Base-by-base conservation (phyloP, 1,140 invertebrate genomes). In the honey bee (Apis mellifera) region DNA sequence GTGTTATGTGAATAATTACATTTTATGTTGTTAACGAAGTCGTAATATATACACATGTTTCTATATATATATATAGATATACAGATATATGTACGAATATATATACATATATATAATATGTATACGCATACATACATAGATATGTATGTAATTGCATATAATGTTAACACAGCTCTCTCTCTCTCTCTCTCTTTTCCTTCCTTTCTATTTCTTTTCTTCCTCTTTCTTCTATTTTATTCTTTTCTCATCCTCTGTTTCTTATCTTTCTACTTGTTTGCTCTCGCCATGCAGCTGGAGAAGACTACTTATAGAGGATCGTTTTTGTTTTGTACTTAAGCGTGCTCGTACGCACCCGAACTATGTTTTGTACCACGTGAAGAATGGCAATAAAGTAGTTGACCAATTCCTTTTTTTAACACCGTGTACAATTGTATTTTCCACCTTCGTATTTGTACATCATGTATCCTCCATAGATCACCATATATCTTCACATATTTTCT, bases 21-120 rank as follows among this genome's bases (percentile, higher is more conserved):
- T 92, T 94, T 91, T 93, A 92, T 89, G 85, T 91, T 92, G 92
- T 93, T 93, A 90, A 92, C 77, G 85, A 77, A 76, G 57, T 78
- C 84, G 72, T 83, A 85, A 86, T 74, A 76, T 83, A 71, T 78
- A 85, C 74, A 69, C 50, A 75, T 75, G 80, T 48, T 74, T 15
- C 26, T 19, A 19, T 26, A 54, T 13, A 75, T 13, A 75, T 52
- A 52, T 65, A 59, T 54, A 55, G 21, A 21, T n/a, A 73, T 57
- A 78, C 69, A 50, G 76, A 23, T 57, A 50, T 81, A 32, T 57
- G 71, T 50, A 32, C 23, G 68, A 70, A 64, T 64, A 72, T 59
- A 81, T 72, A 66, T 26, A 72, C 64, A 72, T 48, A n/a, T 19
- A 71, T 21, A 60, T 69, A 59, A 48, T 78, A 21, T 78, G n/a